Evolutionary conservation across 1,140 invertebrate genomes (phyloP).

Genomic region (Zaprionus inermis): DNA sequence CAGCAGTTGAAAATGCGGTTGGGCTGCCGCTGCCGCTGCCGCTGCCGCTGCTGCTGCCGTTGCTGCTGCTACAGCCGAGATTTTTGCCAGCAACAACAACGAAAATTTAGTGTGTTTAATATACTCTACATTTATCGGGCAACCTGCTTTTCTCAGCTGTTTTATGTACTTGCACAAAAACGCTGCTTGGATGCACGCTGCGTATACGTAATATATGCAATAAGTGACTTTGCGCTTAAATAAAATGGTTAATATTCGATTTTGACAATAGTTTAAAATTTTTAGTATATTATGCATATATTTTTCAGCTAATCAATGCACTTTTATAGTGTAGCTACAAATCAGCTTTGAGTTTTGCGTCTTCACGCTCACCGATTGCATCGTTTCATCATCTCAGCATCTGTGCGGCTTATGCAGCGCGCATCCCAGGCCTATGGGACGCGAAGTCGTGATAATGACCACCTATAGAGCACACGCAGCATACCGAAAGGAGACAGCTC

Average conservation of each 20-base stretch:
- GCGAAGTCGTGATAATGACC: constrained; percentile 76
- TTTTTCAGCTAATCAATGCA: too few species aligned
- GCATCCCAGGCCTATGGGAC: constrained; percentile 42
- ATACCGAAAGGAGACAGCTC: constrained; percentile 46
- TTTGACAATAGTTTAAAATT: too few species aligned
- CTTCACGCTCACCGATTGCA: constrained; percentile 29
- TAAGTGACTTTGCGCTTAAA: not conserved
- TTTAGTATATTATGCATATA: too few species aligned
- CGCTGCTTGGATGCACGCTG: not conserved
- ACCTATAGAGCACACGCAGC: constrained; percentile 74
- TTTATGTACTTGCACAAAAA: not conserved
- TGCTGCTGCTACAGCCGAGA: constrained; percentile 41
- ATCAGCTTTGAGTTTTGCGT: not conserved
- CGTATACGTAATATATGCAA: constrained; percentile 17
- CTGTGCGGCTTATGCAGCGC: constrained; percentile 35
- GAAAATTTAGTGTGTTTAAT: constrained; percentile 20
- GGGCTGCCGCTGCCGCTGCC: constrained; percentile 43
- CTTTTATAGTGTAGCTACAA: not conserved
- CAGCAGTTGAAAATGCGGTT: constrained; percentile 66
- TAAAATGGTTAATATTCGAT: too few species aligned
- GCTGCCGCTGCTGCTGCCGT: constrained; percentile 23
- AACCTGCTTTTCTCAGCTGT: not conserved
- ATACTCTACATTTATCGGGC: constrained; percentile 28
- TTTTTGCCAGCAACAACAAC: constrained; percentile 38
- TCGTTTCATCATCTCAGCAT: constrained; percentile 32